These are phyloP conservation scores for Scytalopus superciliaris DNA, from an alignment of 2,113 vertebrate genomes.

Conservation along the genomic window DNA sequence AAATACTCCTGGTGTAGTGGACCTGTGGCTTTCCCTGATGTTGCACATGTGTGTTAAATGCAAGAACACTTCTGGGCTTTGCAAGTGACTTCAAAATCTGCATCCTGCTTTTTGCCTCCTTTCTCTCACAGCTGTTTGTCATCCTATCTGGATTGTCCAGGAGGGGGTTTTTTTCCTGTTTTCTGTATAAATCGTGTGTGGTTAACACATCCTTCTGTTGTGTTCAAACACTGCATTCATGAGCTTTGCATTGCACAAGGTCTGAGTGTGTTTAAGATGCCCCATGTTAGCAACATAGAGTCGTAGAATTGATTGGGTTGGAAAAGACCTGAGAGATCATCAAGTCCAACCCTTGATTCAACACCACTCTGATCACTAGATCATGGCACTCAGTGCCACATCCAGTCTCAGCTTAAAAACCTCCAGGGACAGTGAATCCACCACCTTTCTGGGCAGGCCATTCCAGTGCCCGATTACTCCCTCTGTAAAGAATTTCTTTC, in stretches of 20 bases:
- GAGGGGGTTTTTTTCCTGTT: neutral
- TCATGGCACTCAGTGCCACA: no score
- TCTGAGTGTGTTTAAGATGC: neutral
- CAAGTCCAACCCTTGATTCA: no score
- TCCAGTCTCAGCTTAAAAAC: no score
- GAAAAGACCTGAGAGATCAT: no score
- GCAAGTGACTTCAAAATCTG: neutral
- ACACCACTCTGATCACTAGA: no score
- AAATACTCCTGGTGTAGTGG: neutral
- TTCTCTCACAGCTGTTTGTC: neutral
- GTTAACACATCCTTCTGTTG: neutral
- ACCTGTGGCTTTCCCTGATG: neutral
- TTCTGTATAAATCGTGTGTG: neutral
- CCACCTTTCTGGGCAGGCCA: no score
- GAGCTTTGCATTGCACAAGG: rapidly evolving
- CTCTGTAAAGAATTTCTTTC: no score
- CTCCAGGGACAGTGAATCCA: no score
- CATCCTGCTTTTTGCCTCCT: neutral
- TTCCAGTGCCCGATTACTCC: no score
- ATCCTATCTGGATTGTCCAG: neutral
- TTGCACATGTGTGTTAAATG: rapidly evolving
- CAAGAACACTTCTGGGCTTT: neutral
- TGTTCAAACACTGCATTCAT: rapidly evolving
- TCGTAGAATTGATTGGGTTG: no score
- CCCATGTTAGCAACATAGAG: rapidly evolving